These are phyloP conservation scores for Holothuria leucospilota DNA, from an alignment of 53 echinoderm and acorn worm species.

Conservation along the genomic window DNA sequence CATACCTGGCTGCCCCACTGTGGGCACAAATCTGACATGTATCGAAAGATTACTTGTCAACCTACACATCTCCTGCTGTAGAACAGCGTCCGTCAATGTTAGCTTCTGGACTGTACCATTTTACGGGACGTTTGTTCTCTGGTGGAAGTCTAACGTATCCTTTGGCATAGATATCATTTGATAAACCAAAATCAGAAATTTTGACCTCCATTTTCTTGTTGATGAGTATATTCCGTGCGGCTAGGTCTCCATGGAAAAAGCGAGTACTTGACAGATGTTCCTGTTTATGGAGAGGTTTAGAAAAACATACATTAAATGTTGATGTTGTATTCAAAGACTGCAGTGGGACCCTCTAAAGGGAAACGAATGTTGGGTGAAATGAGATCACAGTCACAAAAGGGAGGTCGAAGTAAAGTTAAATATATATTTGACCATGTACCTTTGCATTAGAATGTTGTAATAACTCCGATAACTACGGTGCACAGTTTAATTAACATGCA, in stretches of 20 bases:
- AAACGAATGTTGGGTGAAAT: too few relatives aligned
- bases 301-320: neutral
- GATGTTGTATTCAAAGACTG: too few relatives aligned
- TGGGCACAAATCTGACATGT: too few relatives aligned
- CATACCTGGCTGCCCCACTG: too few relatives aligned
- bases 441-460: too few relatives aligned
- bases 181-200: conserved; percentile 81
- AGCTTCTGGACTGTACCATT: conserved; percentile 86
- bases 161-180: conserved; percentile 77
- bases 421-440: too few relatives aligned
- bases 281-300: neutral
- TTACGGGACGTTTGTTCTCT: conserved; percentile 72
- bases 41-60: neutral
- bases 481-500: too few relatives aligned
- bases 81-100: conserved; percentile 79
- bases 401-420: too few relatives aligned
- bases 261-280: conserved; percentile 74
- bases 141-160: conserved; percentile 73
- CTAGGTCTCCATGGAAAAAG: conserved; percentile 82
- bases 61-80: conserved; percentile 82
- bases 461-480: too few relatives aligned
- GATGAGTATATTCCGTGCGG: conserved; percentile 76
- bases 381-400: too few relatives aligned
- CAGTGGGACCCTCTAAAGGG: too few relatives aligned
- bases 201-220: conserved; percentile 65